phyloP scores from a whole-genome alignment of 2,797 vertebrate genomes.

The Aulostomus chinensis region DNA sequence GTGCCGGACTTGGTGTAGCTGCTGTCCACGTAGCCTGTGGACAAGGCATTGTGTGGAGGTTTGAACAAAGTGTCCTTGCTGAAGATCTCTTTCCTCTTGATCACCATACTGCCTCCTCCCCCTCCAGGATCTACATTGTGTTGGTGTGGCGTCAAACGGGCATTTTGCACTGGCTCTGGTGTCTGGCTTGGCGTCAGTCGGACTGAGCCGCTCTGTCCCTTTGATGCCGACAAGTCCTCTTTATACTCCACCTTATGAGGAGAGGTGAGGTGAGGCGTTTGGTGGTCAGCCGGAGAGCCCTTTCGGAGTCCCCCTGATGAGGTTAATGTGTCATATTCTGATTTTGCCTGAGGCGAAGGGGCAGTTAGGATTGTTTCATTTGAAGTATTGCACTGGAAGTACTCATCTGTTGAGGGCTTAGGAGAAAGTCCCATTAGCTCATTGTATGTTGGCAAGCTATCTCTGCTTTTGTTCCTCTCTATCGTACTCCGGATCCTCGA shows the following conservation, averaged over 20 bases:
- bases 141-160: slow-evolving; percentile 91
- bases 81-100: slow-evolving; percentile 99
- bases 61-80: slow-evolving; percentile 99
- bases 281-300: slow-evolving; percentile 89
- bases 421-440: slow-evolving; percentile 92
- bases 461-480: slow-evolving; percentile 91
- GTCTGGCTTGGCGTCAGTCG: slow-evolving; percentile 83
- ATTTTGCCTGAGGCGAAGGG: slow-evolving; percentile 94
- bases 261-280: slow-evolving; percentile 88
- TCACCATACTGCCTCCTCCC: slow-evolving; percentile 78
- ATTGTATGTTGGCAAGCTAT: slow-evolving; percentile 89
- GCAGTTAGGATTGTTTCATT: slow-evolving; percentile 97
- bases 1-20: slow-evolving; percentile 94
- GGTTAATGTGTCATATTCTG: slow-evolving; percentile 92
- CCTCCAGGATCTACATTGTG: slow-evolving; percentile 90
- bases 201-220: slow-evolving; percentile 84
- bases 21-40: slow-evolving; percentile 87
- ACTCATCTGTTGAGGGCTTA: slow-evolving; percentile 92
- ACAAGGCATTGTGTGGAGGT: slow-evolving; percentile 94
- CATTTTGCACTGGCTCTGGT: slow-evolving; percentile 88
- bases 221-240: slow-evolving; percentile 88
- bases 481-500: slow-evolving; percentile 87
- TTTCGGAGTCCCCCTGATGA: slow-evolving; percentile 93
- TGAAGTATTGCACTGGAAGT: slow-evolving; percentile 99
- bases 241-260: slow-evolving; percentile 88